phyloP scores from a whole-genome alignment of 1,140 invertebrate genomes.

The Euwallacea fornicatus region DNA sequence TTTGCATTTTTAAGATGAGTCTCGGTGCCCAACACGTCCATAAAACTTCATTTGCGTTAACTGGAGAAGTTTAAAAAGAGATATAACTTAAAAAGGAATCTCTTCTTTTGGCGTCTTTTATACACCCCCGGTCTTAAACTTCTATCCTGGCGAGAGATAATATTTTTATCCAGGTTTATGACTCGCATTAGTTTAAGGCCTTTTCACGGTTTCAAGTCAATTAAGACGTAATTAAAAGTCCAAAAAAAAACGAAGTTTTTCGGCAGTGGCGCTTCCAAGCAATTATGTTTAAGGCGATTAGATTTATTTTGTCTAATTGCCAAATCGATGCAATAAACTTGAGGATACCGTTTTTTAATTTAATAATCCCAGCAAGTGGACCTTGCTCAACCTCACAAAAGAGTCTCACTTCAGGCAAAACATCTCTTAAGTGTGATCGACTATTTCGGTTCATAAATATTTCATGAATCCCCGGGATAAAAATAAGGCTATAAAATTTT shows the following conservation, averaged over 20 bases:
- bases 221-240: constrained; percentile 21
- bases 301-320: no score
- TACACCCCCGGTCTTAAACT: constrained; percentile 17
- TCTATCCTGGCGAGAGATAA: constrained; percentile 21
- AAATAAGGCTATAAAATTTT: constrained; percentile 24
- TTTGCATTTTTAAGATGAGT: constrained; percentile 14
- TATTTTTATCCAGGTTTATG: constrained; percentile 27
- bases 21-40: constrained; percentile 12
- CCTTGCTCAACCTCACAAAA: background rate
- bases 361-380: background rate
- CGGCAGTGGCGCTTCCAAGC: no score
- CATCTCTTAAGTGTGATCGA: constrained; percentile 12
- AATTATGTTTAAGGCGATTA: no score
- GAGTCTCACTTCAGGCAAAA: background rate
- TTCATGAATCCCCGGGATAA: constrained; percentile 15
- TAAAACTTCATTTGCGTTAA: constrained; percentile 25
- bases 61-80: constrained; percentile 28
- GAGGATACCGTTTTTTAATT: background rate
- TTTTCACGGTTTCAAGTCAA: constrained; percentile 11
- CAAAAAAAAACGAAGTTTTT: background rate
- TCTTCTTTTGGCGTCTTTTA: constrained; percentile 5
- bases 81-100: constrained; percentile 27
- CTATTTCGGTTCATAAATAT: constrained; percentile 16
- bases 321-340: background rate
- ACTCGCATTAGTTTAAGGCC: constrained; percentile 19